Evolutionary conservation across 35 echinoderm and acorn worm species (phyloP), one percentile per base, ranked within the genome.

Genomic region (Eucidaris tribuloides): DNA sequence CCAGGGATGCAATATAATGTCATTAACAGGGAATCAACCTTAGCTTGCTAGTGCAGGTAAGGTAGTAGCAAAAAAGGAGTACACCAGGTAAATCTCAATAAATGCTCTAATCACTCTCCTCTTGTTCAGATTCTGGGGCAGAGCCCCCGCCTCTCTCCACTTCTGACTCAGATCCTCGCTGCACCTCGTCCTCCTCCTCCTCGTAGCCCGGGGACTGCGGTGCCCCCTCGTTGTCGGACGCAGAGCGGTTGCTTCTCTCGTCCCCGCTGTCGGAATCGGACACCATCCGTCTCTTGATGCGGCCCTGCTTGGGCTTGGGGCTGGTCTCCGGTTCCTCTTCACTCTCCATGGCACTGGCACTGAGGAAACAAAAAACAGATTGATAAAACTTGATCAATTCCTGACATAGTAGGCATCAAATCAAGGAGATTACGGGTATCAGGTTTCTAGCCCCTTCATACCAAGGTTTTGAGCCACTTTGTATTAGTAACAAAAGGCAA

Each of bases 21-120:
- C n/a, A n/a, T n/a, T n/a, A n/a, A n/a, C n/a, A n/a, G n/a, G n/a
- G n/a, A n/a, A n/a, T n/a, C n/a, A n/a, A n/a, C n/a, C n/a, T n/a
- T n/a, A n/a, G n/a, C n/a, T n/a, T n/a, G n/a, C n/a, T n/a, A n/a
- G n/a, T n/a, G n/a, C n/a, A n/a, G n/a, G n/a, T n/a, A n/a, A n/a
- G n/a, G n/a, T n/a, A n/a, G n/a, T n/a, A n/a, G n/a, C n/a, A n/a
- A n/a, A n/a, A n/a, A n/a, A n/a, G n/a, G n/a, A n/a, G n/a, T n/a
- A n/a, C n/a, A n/a, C n/a, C n/a, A n/a, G n/a, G n/a, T n/a, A n/a
- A n/a, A n/a, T n/a, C n/a, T n/a, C 62, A 66, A 11, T 7, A 0
- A 7, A 74, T 74, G 24, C 39, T 18, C 43, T 78, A 84, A 70
- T 91, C 89, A 91, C 89, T 85, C 4, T 86, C 79, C 62, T 81